Base-by-base conservation (phyloP, 2,888 invertebrate genomes). In the Drosophila borealis region DNA sequence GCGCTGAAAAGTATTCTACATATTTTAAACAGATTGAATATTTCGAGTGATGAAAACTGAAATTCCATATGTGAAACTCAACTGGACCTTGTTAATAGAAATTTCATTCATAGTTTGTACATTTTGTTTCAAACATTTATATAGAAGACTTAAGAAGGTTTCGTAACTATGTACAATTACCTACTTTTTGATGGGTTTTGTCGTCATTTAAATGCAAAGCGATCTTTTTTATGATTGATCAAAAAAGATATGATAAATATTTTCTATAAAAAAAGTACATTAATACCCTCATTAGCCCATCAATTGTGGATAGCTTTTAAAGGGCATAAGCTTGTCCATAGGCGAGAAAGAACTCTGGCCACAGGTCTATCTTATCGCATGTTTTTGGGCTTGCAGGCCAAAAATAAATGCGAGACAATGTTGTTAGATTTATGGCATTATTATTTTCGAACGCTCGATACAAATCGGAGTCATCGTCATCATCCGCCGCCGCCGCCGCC, bases 311-410 rank as follows among this genome's bases (percentile, higher is more conserved):
- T 36, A 8, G n/a, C 42, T 33, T 56, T 56, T 13, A 13, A 19
- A 75, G 74, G 59, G 75, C 67, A 75, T 74, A 13, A 13, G 48
- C 29, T 5, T 48, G 55, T 48, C 29, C 21, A 44, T 14, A 14
- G 48, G 25, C 10, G 17, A 37, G 11, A 42, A 39, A n/a, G 11
- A 19, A 34, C 13, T 50, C 60, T 53, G 33, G 41, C 13, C 33
- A 13, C 5, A 3, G 9, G 48, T 56, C 75, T 74, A 75, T 74
- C 77, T 77, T 75, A 77, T 77, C 77, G 62, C 19, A 42, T 41
- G 53, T 19, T 66, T 36, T 34, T 45, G 29, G 29, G 8, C 29
- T 68, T 56, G 48, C 29, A 29, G 29, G 29, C 57, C 60, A 57
- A 67, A 74, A 64, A 48, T 19, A 39, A 56, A 42, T 51, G 19